These are phyloP conservation scores for Grammomys surdaster DNA, from an alignment of 2,113 vertebrate species.

Conservation along the genomic window DNA sequence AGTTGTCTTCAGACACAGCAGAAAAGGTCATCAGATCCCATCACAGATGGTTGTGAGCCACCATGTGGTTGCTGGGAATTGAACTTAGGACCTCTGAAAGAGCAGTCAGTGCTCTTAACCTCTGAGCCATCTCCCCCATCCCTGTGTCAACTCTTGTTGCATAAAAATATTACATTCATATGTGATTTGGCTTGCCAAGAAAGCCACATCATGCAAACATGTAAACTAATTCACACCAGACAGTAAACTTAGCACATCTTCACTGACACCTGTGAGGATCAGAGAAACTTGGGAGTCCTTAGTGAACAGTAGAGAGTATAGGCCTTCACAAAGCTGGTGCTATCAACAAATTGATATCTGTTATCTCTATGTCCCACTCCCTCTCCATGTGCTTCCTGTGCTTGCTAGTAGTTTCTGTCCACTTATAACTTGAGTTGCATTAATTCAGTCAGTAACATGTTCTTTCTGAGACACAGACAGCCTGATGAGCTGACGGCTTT, in stretches of 20 bases:
- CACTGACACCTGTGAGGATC: background rate
- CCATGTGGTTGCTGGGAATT: too few relatives aligned
- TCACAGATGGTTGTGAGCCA: too few relatives aligned
- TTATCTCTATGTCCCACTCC: background rate
- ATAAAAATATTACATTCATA: background rate
- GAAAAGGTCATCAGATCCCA: too few relatives aligned
- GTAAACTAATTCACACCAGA: background rate
- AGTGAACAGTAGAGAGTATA: background rate
- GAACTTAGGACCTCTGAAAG: too few relatives aligned
- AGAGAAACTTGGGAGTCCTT: background rate
- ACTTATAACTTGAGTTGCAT: background rate
- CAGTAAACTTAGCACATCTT: background rate
- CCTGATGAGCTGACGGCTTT: background rate
- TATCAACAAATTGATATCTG: too few relatives aligned
- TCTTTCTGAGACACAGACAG: slow-evolving; percentile 4
- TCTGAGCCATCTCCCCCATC: too few relatives aligned
- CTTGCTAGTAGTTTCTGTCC: background rate
- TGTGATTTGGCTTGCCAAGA: background rate
- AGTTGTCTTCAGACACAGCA: too few relatives aligned
- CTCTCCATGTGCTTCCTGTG: background rate
- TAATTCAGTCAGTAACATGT: background rate
- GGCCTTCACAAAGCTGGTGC: background rate
- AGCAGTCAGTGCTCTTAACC: too few relatives aligned
- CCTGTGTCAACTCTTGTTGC: background rate
- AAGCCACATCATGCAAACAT: background rate